These are phyloP conservation scores for Tenthredo amoena DNA, from an alignment of 2,888 invertebrate genomes.

Conservation along the genomic window DNA sequence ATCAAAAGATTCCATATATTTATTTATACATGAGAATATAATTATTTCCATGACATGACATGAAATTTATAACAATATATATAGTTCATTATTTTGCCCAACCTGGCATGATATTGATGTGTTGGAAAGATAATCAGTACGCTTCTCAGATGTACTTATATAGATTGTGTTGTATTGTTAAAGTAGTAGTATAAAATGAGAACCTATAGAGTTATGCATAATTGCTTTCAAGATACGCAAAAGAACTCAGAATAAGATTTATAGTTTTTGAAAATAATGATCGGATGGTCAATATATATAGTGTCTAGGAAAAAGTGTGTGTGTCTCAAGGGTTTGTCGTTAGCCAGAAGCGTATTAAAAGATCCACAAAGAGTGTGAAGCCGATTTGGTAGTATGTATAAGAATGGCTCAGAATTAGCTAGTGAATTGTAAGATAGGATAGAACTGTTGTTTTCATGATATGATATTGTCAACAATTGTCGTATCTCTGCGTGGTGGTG, in stretches of 20 bases:
- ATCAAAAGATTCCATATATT: slow-evolving; percentile 14
- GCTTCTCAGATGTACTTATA: slow-evolving; percentile 10
- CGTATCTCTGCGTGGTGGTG: not conserved
- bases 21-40: not conserved
- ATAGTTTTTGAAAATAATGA: not conserved
- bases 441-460: not conserved
- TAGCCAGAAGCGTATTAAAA: slow-evolving; percentile 14
- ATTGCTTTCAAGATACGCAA: not conserved
- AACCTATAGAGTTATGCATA: not conserved
- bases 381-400: not conserved
- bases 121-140: not conserved
- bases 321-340: not conserved
- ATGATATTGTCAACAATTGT: not conserved
- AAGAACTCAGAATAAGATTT: not conserved
- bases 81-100: not conserved
- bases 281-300: not conserved
- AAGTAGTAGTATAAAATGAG: not conserved
- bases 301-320: not conserved
- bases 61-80: not conserved
- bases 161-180: slow-evolving; percentile 32
- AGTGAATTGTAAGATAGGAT: not conserved
- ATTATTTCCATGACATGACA: not conserved
- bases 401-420: not conserved
- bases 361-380: not conserved
- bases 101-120: not conserved